These are phyloP conservation scores for Clusia tigrina DNA, from an alignment of 2,888 invertebrate genomes.

Conservation along the genomic window DNA sequence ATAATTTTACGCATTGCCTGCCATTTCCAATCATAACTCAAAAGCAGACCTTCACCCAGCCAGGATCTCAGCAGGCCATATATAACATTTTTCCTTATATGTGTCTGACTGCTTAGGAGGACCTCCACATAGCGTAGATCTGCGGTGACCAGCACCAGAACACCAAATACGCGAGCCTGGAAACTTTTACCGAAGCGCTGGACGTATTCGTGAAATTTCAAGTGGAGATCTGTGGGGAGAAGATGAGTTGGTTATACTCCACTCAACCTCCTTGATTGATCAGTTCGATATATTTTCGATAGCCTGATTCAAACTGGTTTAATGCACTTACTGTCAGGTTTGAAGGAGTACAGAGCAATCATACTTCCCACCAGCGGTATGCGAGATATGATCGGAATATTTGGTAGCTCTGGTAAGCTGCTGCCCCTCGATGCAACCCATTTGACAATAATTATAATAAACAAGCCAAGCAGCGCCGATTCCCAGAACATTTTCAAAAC, in stretches of 20 bases:
- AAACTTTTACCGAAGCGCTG: constrained; percentile 49
- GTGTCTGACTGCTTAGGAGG: constrained; percentile 49
- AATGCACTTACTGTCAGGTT: constrained; percentile 54
- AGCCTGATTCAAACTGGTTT: too few relatives aligned
- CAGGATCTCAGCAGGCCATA: constrained; percentile 53
- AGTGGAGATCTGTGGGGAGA: constrained; percentile 43
- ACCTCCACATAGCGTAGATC: constrained; percentile 51
- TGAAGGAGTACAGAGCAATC: constrained; percentile 46
- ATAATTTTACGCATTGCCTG: constrained; percentile 73
- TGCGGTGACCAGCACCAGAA: constrained; percentile 47
- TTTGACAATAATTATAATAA: too few relatives aligned
- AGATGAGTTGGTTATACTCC: background rate
- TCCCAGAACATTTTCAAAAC: too few relatives aligned
- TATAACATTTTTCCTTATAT: constrained; percentile 51
- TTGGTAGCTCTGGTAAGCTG: too few relatives aligned
- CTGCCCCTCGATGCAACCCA: too few relatives aligned
- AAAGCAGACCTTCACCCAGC: constrained; percentile 57
- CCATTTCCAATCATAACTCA: constrained; percentile 68
- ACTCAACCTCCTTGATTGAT: background rate
- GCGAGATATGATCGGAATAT: constrained; percentile 47
- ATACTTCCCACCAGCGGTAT: constrained; percentile 54
- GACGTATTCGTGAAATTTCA: constrained; percentile 44
- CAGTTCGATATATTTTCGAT: too few relatives aligned
- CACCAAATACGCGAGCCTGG: constrained; percentile 42
- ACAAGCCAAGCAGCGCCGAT: too few relatives aligned